phyloP scores from a whole-genome alignment of 2,797 vertebrate genomes.

The Chromis chromis region DNA sequence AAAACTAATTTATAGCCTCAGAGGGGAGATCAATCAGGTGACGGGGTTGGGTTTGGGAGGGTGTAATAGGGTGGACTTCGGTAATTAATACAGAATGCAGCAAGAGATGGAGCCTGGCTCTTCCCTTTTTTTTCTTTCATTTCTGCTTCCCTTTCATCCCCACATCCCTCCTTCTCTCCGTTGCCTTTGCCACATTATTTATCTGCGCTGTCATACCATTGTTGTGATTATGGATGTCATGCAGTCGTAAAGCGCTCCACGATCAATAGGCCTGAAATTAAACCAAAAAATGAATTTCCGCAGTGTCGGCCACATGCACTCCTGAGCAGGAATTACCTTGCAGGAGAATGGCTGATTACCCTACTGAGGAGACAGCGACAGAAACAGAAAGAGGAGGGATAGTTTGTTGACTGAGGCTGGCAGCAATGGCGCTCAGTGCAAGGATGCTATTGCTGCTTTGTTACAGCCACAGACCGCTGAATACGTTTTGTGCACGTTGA shows the following conservation, averaged over 20 bases:
- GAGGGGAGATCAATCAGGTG: slow-evolving; percentile 85
- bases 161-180: slow-evolving; percentile 61
- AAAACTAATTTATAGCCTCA: slow-evolving; percentile 81
- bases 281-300: slow-evolving; percentile 89
- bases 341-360: slow-evolving; percentile 77
- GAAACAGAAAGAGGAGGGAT: slow-evolving; percentile 52
- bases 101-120: slow-evolving; percentile 78
- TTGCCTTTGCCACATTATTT: slow-evolving; percentile 83
- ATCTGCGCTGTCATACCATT: slow-evolving; percentile 86
- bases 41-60: slow-evolving; percentile 60
- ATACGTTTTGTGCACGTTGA: slow-evolving; percentile 9
- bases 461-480: neutral
- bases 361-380: slow-evolving; percentile 68
- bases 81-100: slow-evolving; percentile 84
- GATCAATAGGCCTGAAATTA: slow-evolving; percentile 91
- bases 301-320: slow-evolving; percentile 82
- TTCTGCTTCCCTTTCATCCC: slow-evolving; percentile 61
- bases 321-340: slow-evolving; percentile 82
- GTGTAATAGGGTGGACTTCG: slow-evolving; percentile 64
- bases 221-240: slow-evolving; percentile 91
- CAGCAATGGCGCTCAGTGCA: slow-evolving; percentile 11
- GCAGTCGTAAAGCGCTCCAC: slow-evolving; percentile 82
- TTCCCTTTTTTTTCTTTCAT: slow-evolving; percentile 59
- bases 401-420: slow-evolving; percentile 47
- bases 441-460: slow-evolving; percentile 10